A percentile compares a stretch with the other conserved stretches of the same genome.
These are phyloP conservation scores for Quadriops clusia DNA, from an alignment of 2,888 invertebrate species.

Conservation along the genomic window DNA sequence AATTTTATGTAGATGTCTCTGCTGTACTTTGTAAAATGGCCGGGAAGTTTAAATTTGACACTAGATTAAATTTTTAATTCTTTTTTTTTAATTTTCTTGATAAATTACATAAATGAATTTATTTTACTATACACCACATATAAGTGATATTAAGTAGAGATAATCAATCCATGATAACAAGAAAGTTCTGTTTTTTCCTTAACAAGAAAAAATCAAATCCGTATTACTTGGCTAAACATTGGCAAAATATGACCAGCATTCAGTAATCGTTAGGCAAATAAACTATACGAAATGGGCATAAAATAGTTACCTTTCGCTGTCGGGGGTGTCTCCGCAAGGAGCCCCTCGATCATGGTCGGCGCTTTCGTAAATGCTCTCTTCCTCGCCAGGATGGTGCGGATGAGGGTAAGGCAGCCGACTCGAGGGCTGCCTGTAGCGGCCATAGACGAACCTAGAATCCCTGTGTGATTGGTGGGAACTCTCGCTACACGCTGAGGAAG, in stretches of 20 bases:
- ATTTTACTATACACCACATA: no score
- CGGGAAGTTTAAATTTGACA: no score
- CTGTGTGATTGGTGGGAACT: slow-evolving; percentile 66
- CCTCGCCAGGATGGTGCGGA: slow-evolving; percentile 46
- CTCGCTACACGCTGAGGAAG: slow-evolving; percentile 58
- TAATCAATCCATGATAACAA: no score
- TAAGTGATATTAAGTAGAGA: no score
- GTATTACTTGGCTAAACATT: not conserved
- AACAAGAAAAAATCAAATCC: not conserved
- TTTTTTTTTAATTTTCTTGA: no score
- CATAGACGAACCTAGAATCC: slow-evolving; percentile 61
- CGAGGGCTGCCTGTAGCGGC: slow-evolving; percentile 46
- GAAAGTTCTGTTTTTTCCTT: no score
- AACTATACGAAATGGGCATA: no score
- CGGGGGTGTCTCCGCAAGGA: slow-evolving; percentile 69
- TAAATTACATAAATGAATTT: no score
- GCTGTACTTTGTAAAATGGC: no score
- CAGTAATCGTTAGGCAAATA: no score
- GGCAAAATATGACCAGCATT: slow-evolving; percentile 28
- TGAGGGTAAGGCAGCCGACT: slow-evolving; percentile 30
- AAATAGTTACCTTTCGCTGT: slow-evolving; percentile 67
- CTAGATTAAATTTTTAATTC: no score
- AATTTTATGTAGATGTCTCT: no score
- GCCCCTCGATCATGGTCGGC: slow-evolving; percentile 59
- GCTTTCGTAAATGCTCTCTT: slow-evolving; percentile 80